These are phyloP conservation scores for Andinoacara biseriatus DNA, from an alignment of 2,113 vertebrate species.

Conservation along the genomic window DNA sequence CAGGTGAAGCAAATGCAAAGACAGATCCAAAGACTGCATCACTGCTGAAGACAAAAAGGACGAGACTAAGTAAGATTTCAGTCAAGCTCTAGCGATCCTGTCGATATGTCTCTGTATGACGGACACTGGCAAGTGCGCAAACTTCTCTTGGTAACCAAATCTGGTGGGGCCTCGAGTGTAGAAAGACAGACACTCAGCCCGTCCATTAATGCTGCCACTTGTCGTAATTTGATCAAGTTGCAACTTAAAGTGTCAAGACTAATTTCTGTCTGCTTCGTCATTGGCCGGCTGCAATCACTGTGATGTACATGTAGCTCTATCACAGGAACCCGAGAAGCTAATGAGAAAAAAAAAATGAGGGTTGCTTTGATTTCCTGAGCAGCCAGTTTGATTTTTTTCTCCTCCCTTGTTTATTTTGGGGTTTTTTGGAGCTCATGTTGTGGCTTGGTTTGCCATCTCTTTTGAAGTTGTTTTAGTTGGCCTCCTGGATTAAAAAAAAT, in stretches of 20 bases:
- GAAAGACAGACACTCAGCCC: slow-evolving; percentile 44
- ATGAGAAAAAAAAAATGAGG: slow-evolving; percentile 25
- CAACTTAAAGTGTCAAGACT: slow-evolving; percentile 72
- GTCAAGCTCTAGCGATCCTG: slow-evolving; percentile 13
- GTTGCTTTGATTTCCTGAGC: slow-evolving; percentile 34
- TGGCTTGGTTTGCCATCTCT: neutral
- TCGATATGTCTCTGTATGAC: slow-evolving; percentile 38
- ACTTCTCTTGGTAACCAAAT: slow-evolving; percentile 50
- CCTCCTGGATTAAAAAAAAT: neutral
- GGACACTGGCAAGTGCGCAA: slow-evolving; percentile 63
- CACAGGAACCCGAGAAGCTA: slow-evolving; percentile 51
- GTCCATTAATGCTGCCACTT: slow-evolving; percentile 58
- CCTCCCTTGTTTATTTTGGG: neutral
- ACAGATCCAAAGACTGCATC: neutral
- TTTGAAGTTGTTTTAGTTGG: slow-evolving; percentile 17
- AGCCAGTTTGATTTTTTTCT: neutral
- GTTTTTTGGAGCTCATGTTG: neutral
- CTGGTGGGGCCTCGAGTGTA: slow-evolving; percentile 8
- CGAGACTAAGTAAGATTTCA: neutral
- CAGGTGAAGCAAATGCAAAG: neutral
- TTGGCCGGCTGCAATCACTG: neutral
- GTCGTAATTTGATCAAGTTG: slow-evolving; percentile 65
- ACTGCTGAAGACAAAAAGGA: neutral
- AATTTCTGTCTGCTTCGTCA: slow-evolving; percentile 51
- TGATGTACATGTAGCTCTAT: slow-evolving; percentile 48